phyloP scores from a whole-genome alignment of 2,888 invertebrate species.

The Thumatha senex region DNA sequence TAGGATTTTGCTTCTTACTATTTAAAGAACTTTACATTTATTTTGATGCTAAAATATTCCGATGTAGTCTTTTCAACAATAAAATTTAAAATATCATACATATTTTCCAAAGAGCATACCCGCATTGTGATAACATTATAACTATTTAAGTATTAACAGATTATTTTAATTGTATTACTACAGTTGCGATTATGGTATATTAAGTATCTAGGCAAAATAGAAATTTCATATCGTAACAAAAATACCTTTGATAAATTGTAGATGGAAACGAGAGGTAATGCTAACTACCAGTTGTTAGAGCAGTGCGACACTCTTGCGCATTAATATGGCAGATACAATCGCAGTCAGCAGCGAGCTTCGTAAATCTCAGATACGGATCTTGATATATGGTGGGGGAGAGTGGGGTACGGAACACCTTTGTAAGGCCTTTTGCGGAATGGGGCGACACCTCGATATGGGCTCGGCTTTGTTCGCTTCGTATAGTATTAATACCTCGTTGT shows the following conservation, averaged over 20 bases:
- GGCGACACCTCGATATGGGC: constrained; percentile 45
- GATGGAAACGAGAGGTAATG: constrained; percentile 48
- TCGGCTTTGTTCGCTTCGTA: constrained; percentile 44
- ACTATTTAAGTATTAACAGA: too few relatives aligned
- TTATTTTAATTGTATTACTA: too few relatives aligned
- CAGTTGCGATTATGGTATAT: too few relatives aligned
- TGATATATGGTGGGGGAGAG: constrained; percentile 54
- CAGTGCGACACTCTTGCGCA: constrained; percentile 60
- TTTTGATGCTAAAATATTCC: too few relatives aligned
- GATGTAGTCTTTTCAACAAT: too few relatives aligned
- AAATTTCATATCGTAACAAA: constrained; percentile 35
- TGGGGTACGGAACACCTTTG: constrained; percentile 45
- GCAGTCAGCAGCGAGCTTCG: constrained; percentile 55
- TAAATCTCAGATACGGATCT: constrained; percentile 78
- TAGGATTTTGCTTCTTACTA: constrained; percentile 30
- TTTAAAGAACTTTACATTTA: constrained; percentile 1
- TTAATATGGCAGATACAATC: constrained; percentile 78
- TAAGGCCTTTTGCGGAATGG: constrained; percentile 41
- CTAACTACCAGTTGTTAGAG: constrained; percentile 56
- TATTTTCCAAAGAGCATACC: too few relatives aligned
- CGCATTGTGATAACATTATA: too few relatives aligned
- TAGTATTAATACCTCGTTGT: constrained; percentile 25
- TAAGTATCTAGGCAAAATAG: constrained; percentile 19
- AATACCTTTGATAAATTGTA: constrained; percentile 44
- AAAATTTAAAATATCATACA: too few relatives aligned